Percentiles rank a stretch among this genome's conserved stretches.
These are phyloP conservation scores for Sisor rabdophorus DNA, from an alignment of 2,113 vertebrate genomes.

Conservation along the genomic window DNA sequence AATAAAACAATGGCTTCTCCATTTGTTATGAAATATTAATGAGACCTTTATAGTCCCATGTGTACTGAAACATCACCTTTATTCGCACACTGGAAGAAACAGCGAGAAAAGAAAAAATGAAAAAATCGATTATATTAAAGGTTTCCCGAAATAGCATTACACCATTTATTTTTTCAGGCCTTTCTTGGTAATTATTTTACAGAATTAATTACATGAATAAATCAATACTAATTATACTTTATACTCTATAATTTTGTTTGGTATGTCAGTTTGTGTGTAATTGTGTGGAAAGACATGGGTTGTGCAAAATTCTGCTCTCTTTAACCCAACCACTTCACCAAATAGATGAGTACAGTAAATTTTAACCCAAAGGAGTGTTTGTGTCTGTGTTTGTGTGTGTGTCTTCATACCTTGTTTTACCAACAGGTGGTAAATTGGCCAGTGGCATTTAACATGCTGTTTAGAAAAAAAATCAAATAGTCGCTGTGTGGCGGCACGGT, in stretches of 20 bases:
- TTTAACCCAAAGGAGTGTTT: neutral
- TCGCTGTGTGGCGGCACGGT: no score
- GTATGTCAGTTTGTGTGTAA: neutral
- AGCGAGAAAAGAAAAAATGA: neutral
- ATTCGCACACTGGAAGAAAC: neutral
- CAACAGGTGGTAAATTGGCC: slow-evolving; percentile 39
- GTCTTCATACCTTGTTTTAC: slow-evolving; percentile 7
- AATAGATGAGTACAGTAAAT: slow-evolving; percentile 14
- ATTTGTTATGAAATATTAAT: slow-evolving; percentile 21
- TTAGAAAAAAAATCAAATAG: slow-evolving; percentile 9
- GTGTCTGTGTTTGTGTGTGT: slow-evolving; percentile 20
- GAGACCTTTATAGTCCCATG: slow-evolving; percentile 3
- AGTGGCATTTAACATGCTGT: slow-evolving; percentile 40
- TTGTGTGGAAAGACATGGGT: neutral
- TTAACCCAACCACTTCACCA: slow-evolving; percentile 17
- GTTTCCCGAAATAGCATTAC: neutral
- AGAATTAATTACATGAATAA: neutral
- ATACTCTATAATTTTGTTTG: no score
- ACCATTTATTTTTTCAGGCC: neutral
- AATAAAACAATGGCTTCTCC: neutral
- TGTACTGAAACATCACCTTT: slow-evolving; percentile 16
- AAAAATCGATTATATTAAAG: neutral
- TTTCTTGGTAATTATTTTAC: neutral
- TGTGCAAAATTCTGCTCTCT: slow-evolving; percentile 1
- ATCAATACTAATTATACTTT: no score